phyloP scores from a whole-genome alignment of 1,140 invertebrate species.

The Solen grandis region DNA sequence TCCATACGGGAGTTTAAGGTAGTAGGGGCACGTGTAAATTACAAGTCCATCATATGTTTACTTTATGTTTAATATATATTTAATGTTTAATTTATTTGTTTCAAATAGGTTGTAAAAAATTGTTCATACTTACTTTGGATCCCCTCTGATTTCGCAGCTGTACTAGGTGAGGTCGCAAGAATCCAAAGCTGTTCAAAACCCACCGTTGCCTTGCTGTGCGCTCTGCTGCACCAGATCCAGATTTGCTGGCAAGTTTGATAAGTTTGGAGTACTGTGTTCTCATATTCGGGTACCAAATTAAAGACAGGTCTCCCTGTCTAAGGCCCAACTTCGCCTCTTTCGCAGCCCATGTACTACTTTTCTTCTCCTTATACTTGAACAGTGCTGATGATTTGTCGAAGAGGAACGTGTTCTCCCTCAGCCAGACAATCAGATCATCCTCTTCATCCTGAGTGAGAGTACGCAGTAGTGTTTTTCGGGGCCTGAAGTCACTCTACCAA shows the following conservation, averaged over 20 bases:
- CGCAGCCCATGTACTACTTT: slow-evolving; percentile 36
- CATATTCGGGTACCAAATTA: slow-evolving; percentile 29
- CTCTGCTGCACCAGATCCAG: slow-evolving; percentile 30
- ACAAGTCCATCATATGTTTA: too few species aligned
- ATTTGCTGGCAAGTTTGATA: slow-evolving; percentile 21
- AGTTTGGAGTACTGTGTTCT: slow-evolving; percentile 26
- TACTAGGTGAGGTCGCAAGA: slow-evolving; percentile 9
- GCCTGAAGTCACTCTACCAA: slow-evolving; percentile 5
- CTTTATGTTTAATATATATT: too few species aligned
- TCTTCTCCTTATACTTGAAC: slow-evolving; percentile 39
- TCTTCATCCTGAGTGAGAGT: slow-evolving; percentile 25
- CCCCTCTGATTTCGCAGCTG: slow-evolving; percentile 27
- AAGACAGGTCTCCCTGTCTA: slow-evolving; percentile 13
- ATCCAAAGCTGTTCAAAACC: slow-evolving; percentile 23
- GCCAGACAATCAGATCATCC: slow-evolving; percentile 16
- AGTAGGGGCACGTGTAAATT: too few species aligned
- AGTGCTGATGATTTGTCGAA: slow-evolving; percentile 28
- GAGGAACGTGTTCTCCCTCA: slow-evolving; percentile 37
- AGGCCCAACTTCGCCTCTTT: slow-evolving; percentile 25
- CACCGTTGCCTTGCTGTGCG: slow-evolving; percentile 29
- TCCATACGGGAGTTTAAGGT: too few species aligned
- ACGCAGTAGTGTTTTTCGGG: slow-evolving; percentile 13
- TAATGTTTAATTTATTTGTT: too few species aligned
- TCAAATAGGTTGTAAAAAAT: too few species aligned
- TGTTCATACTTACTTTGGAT: slow-evolving; percentile 32